These are phyloP conservation scores for Distichodus sexfasciatus DNA, from an alignment of 2,797 vertebrate species.

Conservation along the genomic window DNA sequence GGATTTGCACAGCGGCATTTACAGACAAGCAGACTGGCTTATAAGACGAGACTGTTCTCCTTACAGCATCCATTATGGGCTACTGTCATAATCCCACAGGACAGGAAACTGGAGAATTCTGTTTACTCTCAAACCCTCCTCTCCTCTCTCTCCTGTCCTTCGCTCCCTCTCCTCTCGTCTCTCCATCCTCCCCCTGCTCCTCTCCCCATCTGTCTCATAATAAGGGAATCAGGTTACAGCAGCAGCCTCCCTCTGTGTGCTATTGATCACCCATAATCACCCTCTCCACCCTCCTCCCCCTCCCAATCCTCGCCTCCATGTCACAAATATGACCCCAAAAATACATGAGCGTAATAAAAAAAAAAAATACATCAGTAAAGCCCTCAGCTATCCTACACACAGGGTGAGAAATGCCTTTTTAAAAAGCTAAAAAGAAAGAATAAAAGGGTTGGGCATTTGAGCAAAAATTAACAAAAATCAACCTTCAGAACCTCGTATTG, in stretches of 20 bases:
- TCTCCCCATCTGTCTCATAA: constrained; percentile 45
- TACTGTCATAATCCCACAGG: constrained; percentile 39
- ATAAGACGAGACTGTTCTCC: constrained; percentile 1
- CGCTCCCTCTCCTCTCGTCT: constrained; percentile 19
- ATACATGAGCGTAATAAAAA: neutral
- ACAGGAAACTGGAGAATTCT: constrained; percentile 34
- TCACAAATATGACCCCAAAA: constrained; percentile 8
- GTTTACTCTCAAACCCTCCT: constrained; percentile 19
- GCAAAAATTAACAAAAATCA: too few species aligned
- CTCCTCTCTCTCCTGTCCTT: constrained; percentile 3
- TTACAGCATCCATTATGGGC: constrained; percentile 26
- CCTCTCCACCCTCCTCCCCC: constrained; percentile 61
- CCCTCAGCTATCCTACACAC: neutral
- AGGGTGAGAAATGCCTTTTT: too few species aligned
- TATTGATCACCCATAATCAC: constrained; percentile 70
- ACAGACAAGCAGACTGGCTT: neutral
- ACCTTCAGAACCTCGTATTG: too few species aligned
- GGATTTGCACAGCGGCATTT: neutral
- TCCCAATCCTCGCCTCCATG: constrained; percentile 16
- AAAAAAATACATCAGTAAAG: neutral
- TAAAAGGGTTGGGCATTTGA: too few species aligned
- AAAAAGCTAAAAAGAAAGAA: too few species aligned
- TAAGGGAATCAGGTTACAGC: constrained; percentile 67
- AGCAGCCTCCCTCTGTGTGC: constrained; percentile 53
- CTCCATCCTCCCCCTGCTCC: constrained; percentile 29